Conservation (phyloP, 2,888 invertebrate species). For the Lypha dubia region DNA sequence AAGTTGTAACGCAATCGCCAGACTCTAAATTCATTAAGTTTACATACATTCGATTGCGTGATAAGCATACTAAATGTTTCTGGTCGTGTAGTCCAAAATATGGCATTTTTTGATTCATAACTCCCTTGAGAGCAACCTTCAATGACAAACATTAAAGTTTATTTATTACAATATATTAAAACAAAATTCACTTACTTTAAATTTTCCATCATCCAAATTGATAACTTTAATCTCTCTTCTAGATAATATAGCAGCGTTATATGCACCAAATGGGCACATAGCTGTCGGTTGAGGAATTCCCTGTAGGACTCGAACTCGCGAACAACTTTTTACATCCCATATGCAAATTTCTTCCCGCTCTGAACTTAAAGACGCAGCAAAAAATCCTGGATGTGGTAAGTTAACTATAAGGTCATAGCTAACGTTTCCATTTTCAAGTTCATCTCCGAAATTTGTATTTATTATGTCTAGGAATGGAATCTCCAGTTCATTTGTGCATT, state of each 20-base stretch:
- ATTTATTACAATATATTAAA: neutral
- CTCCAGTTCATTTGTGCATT: constrained; percentile 79
- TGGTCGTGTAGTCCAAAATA: constrained; percentile 93
- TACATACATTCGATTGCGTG: constrained; percentile 94
- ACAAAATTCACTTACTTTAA: constrained; percentile 78
- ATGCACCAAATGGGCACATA: constrained; percentile 90
- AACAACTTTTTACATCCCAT: constrained; percentile 89
- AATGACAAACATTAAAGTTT: constrained; percentile 26
- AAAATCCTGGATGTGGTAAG: constrained; percentile 86
- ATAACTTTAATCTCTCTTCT: constrained; percentile 91
- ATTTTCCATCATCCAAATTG: constrained; percentile 89
- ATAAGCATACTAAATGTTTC: constrained; percentile 90
- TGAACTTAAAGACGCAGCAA: constrained; percentile 90
- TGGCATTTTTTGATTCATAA: constrained; percentile 97
- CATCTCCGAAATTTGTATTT: constrained; percentile 79
- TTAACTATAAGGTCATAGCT: constrained; percentile 83
- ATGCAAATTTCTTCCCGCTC: constrained; percentile 91
- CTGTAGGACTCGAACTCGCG: constrained; percentile 87
- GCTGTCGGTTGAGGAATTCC: constrained; percentile 91
- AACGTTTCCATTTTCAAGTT: constrained; percentile 69
- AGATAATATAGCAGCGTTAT: constrained; percentile 91
- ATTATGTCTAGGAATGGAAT: constrained; percentile 84
- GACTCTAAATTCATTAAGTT: constrained; percentile 93
- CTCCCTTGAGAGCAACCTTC: constrained; percentile 90
- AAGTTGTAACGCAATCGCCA: constrained; percentile 88